These are phyloP conservation scores for Fistularia tabacaria DNA, from an alignment of 2,797 vertebrate genomes.

Conservation along the genomic window DNA sequence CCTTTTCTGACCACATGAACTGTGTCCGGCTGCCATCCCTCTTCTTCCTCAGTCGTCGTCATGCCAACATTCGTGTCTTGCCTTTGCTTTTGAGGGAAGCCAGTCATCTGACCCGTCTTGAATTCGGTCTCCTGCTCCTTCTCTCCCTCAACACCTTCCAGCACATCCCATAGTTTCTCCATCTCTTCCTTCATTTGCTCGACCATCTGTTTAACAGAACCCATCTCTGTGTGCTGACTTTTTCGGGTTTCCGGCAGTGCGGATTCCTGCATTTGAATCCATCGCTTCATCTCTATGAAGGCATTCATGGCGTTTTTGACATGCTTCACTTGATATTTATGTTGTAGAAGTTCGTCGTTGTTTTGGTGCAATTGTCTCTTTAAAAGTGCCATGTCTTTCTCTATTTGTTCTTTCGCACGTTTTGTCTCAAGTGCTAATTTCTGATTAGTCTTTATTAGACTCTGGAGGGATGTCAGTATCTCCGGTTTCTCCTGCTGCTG, in stretches of 20 bases:
- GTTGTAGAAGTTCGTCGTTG: conserved; percentile 26
- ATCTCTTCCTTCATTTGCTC: conserved; percentile 42
- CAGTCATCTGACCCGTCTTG: conserved; percentile 24
- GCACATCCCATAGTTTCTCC: conserved; percentile 42
- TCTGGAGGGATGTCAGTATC: conserved; percentile 25
- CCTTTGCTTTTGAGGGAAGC: conserved; percentile 32
- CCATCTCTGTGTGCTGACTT: conserved; percentile 10
- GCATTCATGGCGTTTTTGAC: conserved; percentile 37
- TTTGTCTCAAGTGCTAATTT: conserved; percentile 35
- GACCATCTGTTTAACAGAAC: conserved; percentile 40
- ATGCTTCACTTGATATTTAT: conserved; percentile 30
- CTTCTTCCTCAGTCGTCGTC: conserved; percentile 18
- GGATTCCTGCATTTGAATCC: conserved; percentile 18
- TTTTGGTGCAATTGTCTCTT: conserved; percentile 39
- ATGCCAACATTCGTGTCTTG: conserved; percentile 26
- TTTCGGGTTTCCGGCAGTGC: conserved; percentile 19
- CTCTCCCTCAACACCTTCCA: conserved; percentile 35
- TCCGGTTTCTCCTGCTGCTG: conserved; percentile 20
- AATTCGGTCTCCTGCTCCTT: conserved; percentile 24
- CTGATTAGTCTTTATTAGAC: conserved; percentile 37
- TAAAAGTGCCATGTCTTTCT: conserved; percentile 34
- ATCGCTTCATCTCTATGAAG: conserved; percentile 9
- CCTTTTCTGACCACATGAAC: no score
- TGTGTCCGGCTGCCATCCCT: conserved; percentile 11
- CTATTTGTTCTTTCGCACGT: conserved; percentile 35